Conservation (phyloP, 2,888 invertebrate species). For the Luperina nickerlii region DNA sequence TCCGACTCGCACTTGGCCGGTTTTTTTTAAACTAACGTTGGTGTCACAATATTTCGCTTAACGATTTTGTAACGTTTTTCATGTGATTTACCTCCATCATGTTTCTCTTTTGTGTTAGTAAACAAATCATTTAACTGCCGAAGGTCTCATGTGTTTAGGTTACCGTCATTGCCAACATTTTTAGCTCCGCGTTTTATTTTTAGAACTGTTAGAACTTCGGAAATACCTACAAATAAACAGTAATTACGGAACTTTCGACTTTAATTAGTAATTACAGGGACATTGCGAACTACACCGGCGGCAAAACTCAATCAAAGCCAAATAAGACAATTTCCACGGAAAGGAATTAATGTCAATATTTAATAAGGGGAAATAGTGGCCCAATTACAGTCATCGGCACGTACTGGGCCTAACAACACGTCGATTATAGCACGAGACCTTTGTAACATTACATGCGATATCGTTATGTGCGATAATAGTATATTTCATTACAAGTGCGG, state of each 20-base stretch:
- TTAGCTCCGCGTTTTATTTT: slow-evolving; percentile 27
- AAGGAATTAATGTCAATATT: slow-evolving; percentile 66
- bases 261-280: slow-evolving; percentile 29
- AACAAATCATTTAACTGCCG: slow-evolving; percentile 26
- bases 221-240: slow-evolving; percentile 5
- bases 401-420: slow-evolving; percentile 56
- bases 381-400: slow-evolving; percentile 66
- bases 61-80: slow-evolving; percentile 3
- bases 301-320: slow-evolving; percentile 48
- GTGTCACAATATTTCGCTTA: slow-evolving; percentile 3
- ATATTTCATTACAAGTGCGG: too few species aligned
- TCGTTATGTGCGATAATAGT: slow-evolving; percentile 19
- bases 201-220: not conserved
- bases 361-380: slow-evolving; percentile 64
- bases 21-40: not conserved
- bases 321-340: slow-evolving; percentile 49
- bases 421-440: slow-evolving; percentile 56
- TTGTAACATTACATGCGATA: slow-evolving; percentile 61
- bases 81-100: not conserved
- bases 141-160: slow-evolving; percentile 23
- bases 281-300: slow-evolving; percentile 4
- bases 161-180: slow-evolving; percentile 32
- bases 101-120: slow-evolving; percentile 29
- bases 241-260: slow-evolving; percentile 6
- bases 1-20: too few species aligned